Percentiles rank a stretch among this genome's conserved stretches.
Conservation (phyloP, 2,797 vertebrate genomes). For the Enteromius treurensis region DNA sequence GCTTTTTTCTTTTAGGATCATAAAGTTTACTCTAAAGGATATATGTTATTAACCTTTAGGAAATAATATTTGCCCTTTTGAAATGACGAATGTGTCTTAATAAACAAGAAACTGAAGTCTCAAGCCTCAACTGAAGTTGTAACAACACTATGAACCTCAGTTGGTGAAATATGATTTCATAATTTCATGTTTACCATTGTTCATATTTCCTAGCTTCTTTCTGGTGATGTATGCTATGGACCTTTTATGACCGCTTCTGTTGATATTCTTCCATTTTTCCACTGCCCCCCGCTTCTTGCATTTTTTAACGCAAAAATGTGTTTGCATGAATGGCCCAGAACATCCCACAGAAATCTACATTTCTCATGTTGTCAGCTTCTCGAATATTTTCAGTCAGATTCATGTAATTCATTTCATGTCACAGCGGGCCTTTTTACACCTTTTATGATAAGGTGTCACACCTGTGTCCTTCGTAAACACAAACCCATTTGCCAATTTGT, state of each 20-base stretch:
- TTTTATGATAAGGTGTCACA: conserved; percentile 2
- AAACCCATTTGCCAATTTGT: conserved; percentile 29
- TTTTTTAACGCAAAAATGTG: neutral
- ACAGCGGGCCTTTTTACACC: neutral
- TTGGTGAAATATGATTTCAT: neutral
- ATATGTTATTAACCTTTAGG: neutral
- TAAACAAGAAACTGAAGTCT: neutral
- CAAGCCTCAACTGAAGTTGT: neutral
- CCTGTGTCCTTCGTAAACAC: conserved; percentile 32
- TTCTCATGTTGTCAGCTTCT: neutral
- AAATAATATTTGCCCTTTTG: neutral
- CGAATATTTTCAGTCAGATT: neutral
- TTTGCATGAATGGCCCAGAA: neutral
- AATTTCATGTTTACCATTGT: neutral
- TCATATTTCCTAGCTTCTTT: neutral
- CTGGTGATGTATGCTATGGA: neutral
- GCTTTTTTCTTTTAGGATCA: neutral
- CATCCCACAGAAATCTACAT: neutral
- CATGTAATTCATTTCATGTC: neutral
- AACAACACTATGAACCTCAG: conserved; percentile 11
- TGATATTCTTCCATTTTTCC: neutral
- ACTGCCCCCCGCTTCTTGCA: neutral
- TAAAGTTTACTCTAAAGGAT: neutral
- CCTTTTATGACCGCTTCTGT: neutral
- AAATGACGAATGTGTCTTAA: conserved; percentile 7